Percentiles rank a stretch among this genome's conserved stretches.
Evolutionary conservation across 2,888 invertebrate species (phyloP).

Genomic region (Neoaliturus tenellus): DNA sequence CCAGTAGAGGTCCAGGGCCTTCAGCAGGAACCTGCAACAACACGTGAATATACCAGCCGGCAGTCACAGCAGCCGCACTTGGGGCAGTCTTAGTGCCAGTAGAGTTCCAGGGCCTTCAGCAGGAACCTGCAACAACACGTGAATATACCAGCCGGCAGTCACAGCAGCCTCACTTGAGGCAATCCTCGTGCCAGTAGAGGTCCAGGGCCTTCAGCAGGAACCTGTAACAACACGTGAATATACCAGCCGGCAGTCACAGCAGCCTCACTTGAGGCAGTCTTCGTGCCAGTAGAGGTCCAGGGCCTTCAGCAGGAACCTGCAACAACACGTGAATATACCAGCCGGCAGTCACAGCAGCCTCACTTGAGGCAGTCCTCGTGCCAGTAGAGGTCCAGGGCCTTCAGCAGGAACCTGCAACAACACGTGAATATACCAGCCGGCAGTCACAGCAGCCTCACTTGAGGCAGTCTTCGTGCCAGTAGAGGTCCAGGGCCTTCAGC

Average conservation of each 20-base stretch:
- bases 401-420: conserved; percentile 78
- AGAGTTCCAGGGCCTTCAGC: no score
- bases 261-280: conserved; percentile 90
- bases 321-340: no score
- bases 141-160: conserved; percentile 95
- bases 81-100: no score
- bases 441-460: conserved; percentile 96
- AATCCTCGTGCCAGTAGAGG: conserved; percentile 94
- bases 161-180: conserved; percentile 92
- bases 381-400: conserved; percentile 94
- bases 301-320: conserved; percentile 83
- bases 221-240: no score
- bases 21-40: conserved; percentile 78
- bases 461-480: conserved; percentile 93
- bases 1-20: conserved; percentile 94
- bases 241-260: conserved; percentile 95
- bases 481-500: conserved; percentile 90
- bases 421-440: no score
- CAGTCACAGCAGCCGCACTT: conserved; percentile 95
- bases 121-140: no score
- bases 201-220: conserved; percentile 89
- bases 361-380: conserved; percentile 93
- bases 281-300: conserved; percentile 96
- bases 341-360: conserved; percentile 93
- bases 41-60: no score